These are phyloP conservation scores for Nomada fucata DNA, from an alignment of 2,888 invertebrate species.

Conservation along the genomic window DNA sequence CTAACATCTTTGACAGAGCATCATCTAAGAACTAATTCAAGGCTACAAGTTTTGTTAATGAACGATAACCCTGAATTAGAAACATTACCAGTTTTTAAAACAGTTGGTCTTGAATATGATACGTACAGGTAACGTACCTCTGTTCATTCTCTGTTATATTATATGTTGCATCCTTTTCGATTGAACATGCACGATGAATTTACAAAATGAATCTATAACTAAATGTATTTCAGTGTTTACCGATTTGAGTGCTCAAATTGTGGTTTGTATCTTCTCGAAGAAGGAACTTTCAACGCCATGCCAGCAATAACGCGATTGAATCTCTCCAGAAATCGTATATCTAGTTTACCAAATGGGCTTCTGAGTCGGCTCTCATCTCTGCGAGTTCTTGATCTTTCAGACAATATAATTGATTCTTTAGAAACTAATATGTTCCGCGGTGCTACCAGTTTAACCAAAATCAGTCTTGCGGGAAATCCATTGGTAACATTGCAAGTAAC, in stretches of 20 bases:
- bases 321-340: constrained; percentile 87
- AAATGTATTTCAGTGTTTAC: constrained; percentile 86
- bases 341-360: constrained; percentile 75
- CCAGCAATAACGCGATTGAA: constrained; percentile 88
- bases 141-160: background rate
- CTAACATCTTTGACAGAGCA: constrained; percentile 88
- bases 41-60: constrained; percentile 89
- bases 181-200: background rate
- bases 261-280: constrained; percentile 87
- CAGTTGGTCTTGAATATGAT: constrained; percentile 83
- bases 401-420: constrained; percentile 88
- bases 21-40: constrained; percentile 89
- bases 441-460: constrained; percentile 87
- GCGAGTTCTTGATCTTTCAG: constrained; percentile 89
- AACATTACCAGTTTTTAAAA: constrained; percentile 89
- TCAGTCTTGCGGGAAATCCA: constrained; percentile 91
- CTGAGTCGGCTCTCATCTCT: constrained; percentile 86
- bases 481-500: constrained; percentile 88
- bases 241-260: constrained; percentile 91
- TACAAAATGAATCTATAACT: background rate
- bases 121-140: constrained; percentile 75
- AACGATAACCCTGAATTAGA: constrained; percentile 89
- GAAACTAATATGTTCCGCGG: constrained; percentile 88
- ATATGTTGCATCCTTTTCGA: background rate
- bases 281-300: constrained; percentile 89